Percentiles rank a stretch among this genome's conserved stretches.
Evolutionary conservation across 2,113 vertebrate species (phyloP).

Genomic region (Nothocercus nigrocapillus): DNA sequence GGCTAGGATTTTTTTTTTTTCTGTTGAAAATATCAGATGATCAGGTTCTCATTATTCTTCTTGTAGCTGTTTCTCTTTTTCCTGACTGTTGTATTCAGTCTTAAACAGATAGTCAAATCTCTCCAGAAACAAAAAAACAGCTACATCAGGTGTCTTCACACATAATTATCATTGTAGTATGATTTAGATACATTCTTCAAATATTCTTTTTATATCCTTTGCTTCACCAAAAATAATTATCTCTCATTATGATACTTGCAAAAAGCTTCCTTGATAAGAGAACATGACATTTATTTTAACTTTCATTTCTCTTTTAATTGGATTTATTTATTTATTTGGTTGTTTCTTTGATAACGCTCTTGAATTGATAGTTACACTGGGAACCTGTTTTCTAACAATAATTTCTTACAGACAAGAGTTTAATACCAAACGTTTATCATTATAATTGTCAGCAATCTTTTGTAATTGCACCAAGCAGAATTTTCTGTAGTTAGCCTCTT

Average conservation of each 20-base stretch:
- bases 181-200: neutral
- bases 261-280: neutral
- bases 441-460: neutral
- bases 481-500: neutral
- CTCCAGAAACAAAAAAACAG: neutral
- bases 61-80: neutral
- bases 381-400: neutral
- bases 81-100: neutral
- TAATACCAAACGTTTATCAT: neutral
- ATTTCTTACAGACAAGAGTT: neutral
- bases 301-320: neutral
- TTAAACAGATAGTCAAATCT: neutral
- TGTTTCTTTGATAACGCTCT: neutral
- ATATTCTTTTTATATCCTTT: neutral
- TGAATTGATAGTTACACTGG: neutral
- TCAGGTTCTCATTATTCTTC: neutral
- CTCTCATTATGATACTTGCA: neutral
- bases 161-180: neutral
- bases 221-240: neutral
- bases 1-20: slow-evolving; percentile 7
- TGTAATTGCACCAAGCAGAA: neutral
- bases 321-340: neutral
- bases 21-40: neutral
- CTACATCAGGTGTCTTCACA: neutral
- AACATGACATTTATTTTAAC: neutral